These are phyloP conservation scores for Tragelaphus eurycerus DNA, from an alignment of 2,797 vertebrate genomes.

Conservation along the genomic window DNA sequence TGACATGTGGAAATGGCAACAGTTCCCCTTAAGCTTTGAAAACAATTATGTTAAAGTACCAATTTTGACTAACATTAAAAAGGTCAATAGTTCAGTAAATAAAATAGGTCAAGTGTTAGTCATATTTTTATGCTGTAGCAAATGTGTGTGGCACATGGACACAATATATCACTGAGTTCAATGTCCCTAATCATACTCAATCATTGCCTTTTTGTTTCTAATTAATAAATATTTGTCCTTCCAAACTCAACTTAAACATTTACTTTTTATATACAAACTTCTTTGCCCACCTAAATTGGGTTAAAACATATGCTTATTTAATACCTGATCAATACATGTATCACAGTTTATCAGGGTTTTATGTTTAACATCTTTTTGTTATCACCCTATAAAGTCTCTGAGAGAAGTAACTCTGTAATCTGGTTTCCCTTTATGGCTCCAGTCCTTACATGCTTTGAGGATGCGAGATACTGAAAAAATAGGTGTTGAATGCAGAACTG, in stretches of 20 bases:
- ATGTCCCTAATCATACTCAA: neutral
- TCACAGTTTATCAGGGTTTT: neutral
- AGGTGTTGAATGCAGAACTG: neutral
- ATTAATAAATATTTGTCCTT: neutral
- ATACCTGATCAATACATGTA: rapidly evolving
- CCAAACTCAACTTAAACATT: neutral
- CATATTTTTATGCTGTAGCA: neutral
- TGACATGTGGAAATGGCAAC: neutral
- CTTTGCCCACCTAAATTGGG: rapidly evolving
- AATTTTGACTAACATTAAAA: constrained; percentile 7
- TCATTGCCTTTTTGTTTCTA: neutral
- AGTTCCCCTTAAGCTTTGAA: neutral
- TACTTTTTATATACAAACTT: neutral
- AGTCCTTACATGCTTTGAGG: neutral
- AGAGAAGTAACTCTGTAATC: neutral
- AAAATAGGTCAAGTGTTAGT: constrained; percentile 1
- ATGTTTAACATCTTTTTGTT: neutral
- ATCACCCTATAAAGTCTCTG: no score
- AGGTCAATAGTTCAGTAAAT: constrained; percentile 22
- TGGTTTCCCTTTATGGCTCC: neutral
- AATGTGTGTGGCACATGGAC: neutral
- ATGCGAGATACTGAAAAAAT: neutral
- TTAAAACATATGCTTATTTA: neutral
- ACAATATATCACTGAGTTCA: neutral
- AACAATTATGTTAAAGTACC: constrained; percentile 35